Base-by-base conservation (phyloP, 2,113 vertebrate genomes). In the Mormyrus lacerda region DNA sequence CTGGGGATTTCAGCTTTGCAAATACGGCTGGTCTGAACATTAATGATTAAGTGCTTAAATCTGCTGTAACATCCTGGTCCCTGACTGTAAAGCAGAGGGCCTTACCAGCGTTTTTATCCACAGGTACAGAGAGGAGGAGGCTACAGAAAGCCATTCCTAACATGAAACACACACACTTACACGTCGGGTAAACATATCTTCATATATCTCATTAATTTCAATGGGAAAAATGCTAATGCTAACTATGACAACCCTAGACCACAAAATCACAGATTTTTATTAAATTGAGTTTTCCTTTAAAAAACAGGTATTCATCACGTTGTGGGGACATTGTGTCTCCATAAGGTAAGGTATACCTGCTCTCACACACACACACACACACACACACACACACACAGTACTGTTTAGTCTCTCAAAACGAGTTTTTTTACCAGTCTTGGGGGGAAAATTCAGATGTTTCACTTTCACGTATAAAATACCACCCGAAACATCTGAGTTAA, bases 1-100 rank as follows among this genome's bases (percentile, higher is more conserved):
- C 90, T 27, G 58, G 45, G 90, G 91, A 87, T 88, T 93, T 91
- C 87, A 85, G 87, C 76, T 89, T 85, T 45, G 86, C 89, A 91
- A 90, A 90, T 90, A 91, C 73, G 89, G 90, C 90, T 91, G 91
- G 91, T 87, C 69, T 85, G 85, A 88, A 88, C 89, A 82, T 53
- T 50, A 91, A 73, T 45, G 55, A 85, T 89, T 76, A 88, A 73
- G 61, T 53, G 88, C 90, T 89, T 88, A 90, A 87, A 88, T 73
- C 87, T 79, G 55, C 61, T 53, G 47, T 79, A 90, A 45, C 19
- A 35, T 87, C 65, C 89, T 15, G 31, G 55, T 87, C 61, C 47
- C 85, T n/a, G n/a, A 39, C 89, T 27, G 27, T 51, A 61, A 82
- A 79, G 11, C 84, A 44, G 24, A 42, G 19, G 13, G 27, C 2